These are phyloP conservation scores for Enoplosus armatus DNA, from an alignment of 2,797 vertebrate genomes.

Conservation along the genomic window DNA sequence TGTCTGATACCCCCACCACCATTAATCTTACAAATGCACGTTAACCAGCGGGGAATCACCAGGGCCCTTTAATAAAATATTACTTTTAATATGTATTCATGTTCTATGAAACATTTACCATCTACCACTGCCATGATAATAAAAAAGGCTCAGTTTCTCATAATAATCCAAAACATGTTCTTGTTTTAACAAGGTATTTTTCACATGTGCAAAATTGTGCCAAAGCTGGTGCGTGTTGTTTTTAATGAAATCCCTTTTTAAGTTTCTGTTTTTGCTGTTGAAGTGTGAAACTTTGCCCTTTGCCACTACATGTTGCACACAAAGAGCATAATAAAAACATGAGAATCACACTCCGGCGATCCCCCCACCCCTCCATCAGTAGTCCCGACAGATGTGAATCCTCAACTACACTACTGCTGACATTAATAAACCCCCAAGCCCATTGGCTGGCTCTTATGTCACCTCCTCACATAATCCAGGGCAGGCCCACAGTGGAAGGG, in stretches of 20 bases:
- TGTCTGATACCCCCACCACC: background rate
- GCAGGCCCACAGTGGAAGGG: slow-evolving; percentile 25
- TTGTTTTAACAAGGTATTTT: too few relatives aligned
- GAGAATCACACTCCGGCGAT: background rate
- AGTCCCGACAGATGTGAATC: slow-evolving; percentile 50
- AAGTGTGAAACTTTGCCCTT: background rate
- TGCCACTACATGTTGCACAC: background rate
- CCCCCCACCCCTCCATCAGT: slow-evolving; percentile 10
- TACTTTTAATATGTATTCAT: background rate
- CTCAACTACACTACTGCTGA: slow-evolving; percentile 28
- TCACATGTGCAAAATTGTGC: too few relatives aligned
- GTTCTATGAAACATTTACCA: background rate
- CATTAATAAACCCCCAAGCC: slow-evolving; percentile 10
- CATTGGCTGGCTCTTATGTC: slow-evolving; percentile 50
- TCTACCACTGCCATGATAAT: too few relatives aligned
- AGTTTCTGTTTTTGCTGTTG: background rate
- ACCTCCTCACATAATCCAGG: slow-evolving; percentile 55
- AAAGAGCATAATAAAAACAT: background rate
- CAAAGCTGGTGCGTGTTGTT: too few relatives aligned
- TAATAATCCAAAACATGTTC: too few relatives aligned
- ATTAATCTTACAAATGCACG: too few relatives aligned
- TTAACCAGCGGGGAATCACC: too few relatives aligned
- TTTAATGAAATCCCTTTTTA: background rate
- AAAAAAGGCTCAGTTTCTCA: too few relatives aligned
- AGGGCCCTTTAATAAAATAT: too few relatives aligned